Base-by-base conservation (phyloP, 2,888 invertebrate species). In the Apoda limacodes region DNA sequence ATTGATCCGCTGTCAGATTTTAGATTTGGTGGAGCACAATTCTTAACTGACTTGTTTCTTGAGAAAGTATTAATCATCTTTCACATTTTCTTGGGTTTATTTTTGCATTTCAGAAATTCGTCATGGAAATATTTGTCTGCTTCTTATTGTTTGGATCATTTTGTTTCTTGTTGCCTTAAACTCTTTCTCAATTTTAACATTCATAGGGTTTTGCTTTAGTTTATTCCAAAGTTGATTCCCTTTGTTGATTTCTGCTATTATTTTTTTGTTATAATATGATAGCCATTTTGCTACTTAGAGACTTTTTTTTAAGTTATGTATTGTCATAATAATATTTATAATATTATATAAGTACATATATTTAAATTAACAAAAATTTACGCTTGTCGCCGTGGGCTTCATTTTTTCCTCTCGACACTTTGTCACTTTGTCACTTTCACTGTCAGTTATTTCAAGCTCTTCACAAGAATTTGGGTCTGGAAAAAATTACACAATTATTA, bases 51-150 rank as follows among this genome's bases (percentile, higher is more conserved):
- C 24, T 35, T 30, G 17, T 35, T 35, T 6, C 15, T 34, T 6
- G 17, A 17, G 17, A 30, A 2, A 1, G 13, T 24, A n/a, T 42
- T 37, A 4, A 43, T 40, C 1, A 45, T 10, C 2, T 25, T 21
- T 42, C 44, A 44, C 38, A 42, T 42, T 27, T 43, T 40, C 12
- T 36, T 37, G 1, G 42, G 43, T 15, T 43, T 38, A 11, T 20
- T 35, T 5, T 13, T 9, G 32, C 34, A 36, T 10, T 36, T 35
- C 2, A 9, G 22, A 21, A 43, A 45, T 22, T 30, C 13, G 4
- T 29, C 20, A 7, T 34, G 22, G 9, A 29, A 46, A 14, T 44
- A 42, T 1, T 24, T 9, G 3, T 27, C 20, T n/a, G n/a, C 28
- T 39, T 43, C 2, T 32, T 22, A 9, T 13, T 11, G 20, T 29